phyloP scores from a whole-genome alignment of 2,113 vertebrate genomes.

The Rissa tridactyla region DNA sequence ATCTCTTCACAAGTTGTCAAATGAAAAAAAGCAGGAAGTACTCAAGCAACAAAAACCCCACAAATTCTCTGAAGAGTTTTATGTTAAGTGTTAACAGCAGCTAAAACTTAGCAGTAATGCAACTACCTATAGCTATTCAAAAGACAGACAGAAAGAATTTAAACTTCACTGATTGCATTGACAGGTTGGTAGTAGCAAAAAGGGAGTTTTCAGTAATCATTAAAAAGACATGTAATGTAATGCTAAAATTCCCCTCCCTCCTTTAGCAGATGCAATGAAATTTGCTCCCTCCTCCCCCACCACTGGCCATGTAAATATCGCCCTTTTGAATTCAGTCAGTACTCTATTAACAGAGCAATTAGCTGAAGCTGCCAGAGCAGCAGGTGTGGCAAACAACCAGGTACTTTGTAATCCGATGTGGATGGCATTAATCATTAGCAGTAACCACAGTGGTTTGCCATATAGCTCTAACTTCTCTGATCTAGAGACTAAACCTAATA shows the following conservation, averaged over 20 bases:
- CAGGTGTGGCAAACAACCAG: not conserved
- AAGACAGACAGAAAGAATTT: not conserved
- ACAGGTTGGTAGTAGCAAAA: not conserved
- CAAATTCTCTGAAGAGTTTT: not conserved
- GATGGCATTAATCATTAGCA: not conserved
- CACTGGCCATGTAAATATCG: not conserved
- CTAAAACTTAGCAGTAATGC: not conserved
- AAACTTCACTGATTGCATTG: not conserved
- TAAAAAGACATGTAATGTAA: not conserved
- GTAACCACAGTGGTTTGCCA: not conserved
- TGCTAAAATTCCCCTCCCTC: not conserved
- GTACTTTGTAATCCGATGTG: not conserved
- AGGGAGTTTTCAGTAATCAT: not conserved
- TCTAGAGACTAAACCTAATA: not conserved
- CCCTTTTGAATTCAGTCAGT: not conserved
- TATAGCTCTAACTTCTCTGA: not conserved
- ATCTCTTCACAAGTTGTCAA: not conserved
- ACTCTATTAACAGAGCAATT: slow-evolving; percentile 8
- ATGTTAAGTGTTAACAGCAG: not conserved
- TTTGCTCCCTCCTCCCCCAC: not conserved
- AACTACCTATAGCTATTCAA: not conserved
- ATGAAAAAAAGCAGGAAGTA: not conserved
- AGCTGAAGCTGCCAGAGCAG: not conserved
- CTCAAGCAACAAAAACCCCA: not conserved
- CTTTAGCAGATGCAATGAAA: not conserved